A percentile compares a stretch with the other conserved stretches of the same genome.
These are phyloP conservation scores for Gastrophryne carolinensis DNA, from an alignment of 2,797 vertebrate genomes.

Conservation along the genomic window DNA sequence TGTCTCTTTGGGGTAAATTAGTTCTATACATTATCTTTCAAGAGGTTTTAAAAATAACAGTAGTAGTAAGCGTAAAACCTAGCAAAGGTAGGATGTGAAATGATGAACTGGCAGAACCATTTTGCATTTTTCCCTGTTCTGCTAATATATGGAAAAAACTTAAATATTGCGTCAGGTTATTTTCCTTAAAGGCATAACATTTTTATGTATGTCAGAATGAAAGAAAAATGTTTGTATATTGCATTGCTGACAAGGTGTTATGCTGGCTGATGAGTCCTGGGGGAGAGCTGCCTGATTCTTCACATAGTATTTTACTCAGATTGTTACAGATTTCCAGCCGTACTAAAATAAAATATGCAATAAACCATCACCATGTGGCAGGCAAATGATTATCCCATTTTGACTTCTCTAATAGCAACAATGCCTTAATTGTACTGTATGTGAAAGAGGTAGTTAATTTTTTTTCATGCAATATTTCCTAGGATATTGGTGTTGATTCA, in stretches of 20 bases:
- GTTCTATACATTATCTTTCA: too few relatives aligned
- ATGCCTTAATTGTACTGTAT: not conserved
- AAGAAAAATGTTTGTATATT: conserved; percentile 8
- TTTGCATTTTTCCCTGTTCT: too few relatives aligned
- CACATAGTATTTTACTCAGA: not conserved
- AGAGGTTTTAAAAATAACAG: too few relatives aligned
- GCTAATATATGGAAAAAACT: too few relatives aligned
- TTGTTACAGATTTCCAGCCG: not conserved
- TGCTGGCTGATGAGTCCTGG: conserved; percentile 18
- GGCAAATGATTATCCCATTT: conserved; percentile 23
- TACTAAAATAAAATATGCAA: conserved; percentile 11
- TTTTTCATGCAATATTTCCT: too few relatives aligned
- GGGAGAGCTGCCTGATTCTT: conserved; percentile 22
- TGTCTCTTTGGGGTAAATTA: too few relatives aligned
- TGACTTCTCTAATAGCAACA: too few relatives aligned
- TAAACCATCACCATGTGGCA: conserved; percentile 4
- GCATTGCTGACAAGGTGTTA: not conserved
- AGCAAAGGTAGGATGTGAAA: too few relatives aligned
- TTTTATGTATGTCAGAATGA: not conserved
- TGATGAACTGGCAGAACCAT: too few relatives aligned
- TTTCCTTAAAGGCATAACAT: not conserved
- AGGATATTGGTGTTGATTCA: too few relatives aligned
- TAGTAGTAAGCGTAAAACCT: too few relatives aligned
- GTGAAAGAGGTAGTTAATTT: too few relatives aligned
- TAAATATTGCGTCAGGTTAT: not conserved